These are phyloP conservation scores for Leptobrachium ailaonicum DNA, from an alignment of 2,113 vertebrate genomes.

Conservation along the genomic window DNA sequence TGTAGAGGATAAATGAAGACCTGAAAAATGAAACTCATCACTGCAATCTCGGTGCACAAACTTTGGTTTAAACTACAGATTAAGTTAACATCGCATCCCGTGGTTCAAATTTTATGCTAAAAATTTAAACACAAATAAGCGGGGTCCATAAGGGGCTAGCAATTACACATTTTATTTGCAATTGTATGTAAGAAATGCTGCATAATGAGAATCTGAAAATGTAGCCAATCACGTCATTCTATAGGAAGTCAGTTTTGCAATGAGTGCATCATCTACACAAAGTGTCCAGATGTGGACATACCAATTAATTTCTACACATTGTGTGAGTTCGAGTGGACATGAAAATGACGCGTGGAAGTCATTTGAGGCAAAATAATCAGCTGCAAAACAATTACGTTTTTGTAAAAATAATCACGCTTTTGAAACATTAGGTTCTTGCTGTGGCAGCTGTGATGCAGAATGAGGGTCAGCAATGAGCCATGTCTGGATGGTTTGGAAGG, in stretches of 20 bases:
- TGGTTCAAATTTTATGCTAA: too few relatives aligned
- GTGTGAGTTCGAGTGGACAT: neutral
- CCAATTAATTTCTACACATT: neutral
- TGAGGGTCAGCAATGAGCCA: neutral
- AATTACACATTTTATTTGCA: neutral
- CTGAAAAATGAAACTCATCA: too few relatives aligned
- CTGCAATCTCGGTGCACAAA: too few relatives aligned
- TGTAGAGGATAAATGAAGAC: too few relatives aligned
- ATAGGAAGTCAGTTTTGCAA: neutral
- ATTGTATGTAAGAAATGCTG: neutral
- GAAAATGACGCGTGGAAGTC: neutral
- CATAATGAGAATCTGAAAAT: neutral
- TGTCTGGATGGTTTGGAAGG: too few relatives aligned
- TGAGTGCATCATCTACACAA: neutral
- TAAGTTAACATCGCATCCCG: too few relatives aligned
- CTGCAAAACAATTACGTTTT: neutral
- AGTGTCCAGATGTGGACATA: neutral
- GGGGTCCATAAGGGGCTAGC: too few relatives aligned
- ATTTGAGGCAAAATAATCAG: conserved; percentile 1
- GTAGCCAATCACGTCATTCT: neutral
- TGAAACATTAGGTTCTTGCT: neutral
- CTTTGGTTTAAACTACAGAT: too few relatives aligned
- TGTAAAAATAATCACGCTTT: neutral
- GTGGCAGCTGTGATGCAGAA: neutral
- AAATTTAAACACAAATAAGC: too few relatives aligned